Percentiles rank a stretch among this genome's conserved stretches.
Conservation (phyloP, 2,113 vertebrate species). For the Camelus dromedarius region DNA sequence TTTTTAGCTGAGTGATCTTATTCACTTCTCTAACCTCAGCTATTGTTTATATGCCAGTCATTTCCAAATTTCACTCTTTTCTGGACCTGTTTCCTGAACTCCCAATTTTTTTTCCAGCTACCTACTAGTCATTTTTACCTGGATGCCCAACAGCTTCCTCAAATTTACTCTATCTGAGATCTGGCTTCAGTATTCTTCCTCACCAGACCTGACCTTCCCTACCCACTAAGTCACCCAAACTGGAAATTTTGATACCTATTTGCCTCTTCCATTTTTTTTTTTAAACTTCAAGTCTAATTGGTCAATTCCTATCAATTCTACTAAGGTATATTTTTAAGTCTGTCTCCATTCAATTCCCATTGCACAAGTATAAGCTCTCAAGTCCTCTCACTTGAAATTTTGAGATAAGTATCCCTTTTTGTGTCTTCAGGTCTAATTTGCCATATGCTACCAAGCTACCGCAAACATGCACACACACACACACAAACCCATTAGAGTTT, state of each 20-base stretch:
- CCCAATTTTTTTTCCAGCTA: neutral
- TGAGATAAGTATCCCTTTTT: neutral
- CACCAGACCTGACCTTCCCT: neutral
- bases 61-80: neutral
- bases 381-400: neutral
- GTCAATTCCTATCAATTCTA: neutral
- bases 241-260: neutral
- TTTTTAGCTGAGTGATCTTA: neutral
- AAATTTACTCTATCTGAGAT: constrained; percentile 1
- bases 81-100: neutral
- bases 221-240: neutral
- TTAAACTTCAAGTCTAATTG: neutral
- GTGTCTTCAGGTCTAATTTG: neutral
- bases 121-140: neutral
- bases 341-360: neutral
- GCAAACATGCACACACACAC: neutral
- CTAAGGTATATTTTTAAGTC: constrained; percentile 28
- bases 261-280: neutral
- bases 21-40: neutral
- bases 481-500: neutral
- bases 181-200: neutral
- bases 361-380: neutral
- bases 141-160: neutral
- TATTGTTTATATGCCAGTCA: neutral
- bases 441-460: neutral